Conservation (phyloP, 2,888 invertebrate species). For the Amphipoea lucens region DNA sequence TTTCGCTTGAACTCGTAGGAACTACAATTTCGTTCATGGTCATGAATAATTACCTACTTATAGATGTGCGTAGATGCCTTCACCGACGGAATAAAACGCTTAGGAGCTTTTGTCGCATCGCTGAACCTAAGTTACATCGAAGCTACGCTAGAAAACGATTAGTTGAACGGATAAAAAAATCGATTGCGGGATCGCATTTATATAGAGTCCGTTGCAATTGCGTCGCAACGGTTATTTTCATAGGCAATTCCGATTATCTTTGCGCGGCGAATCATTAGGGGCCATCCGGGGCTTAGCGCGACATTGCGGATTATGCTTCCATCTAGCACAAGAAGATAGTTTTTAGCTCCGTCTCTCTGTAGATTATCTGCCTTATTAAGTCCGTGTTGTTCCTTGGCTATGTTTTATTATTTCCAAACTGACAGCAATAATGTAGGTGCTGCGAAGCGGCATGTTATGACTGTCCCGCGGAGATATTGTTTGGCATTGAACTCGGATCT, state of each 20-base stretch:
- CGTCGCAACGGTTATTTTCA: constrained; percentile 73
- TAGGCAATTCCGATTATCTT: constrained; percentile 74
- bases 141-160: constrained; percentile 45
- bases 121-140: constrained; percentile 39
- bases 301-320: constrained; percentile 73
- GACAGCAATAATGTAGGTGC: constrained; percentile 48
- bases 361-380: constrained; percentile 59
- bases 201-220: constrained; percentile 64
- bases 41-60: constrained; percentile 64
- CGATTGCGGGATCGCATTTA: constrained; percentile 55
- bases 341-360: constrained; percentile 52
- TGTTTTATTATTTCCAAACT: constrained; percentile 54
- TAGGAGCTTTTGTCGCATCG: constrained; percentile 41
- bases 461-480: constrained; percentile 54
- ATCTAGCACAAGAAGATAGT: constrained; percentile 67
- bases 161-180: constrained; percentile 55
- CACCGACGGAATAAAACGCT: constrained; percentile 39
- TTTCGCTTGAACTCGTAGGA: constrained; percentile 53
- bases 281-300: constrained; percentile 69
- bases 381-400: constrained; percentile 35
- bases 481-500: constrained; percentile 61
- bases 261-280: constrained; percentile 79
- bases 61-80: constrained; percentile 42
- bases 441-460: constrained; percentile 38
- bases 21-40: constrained; percentile 67